Evolutionary conservation across 2,888 invertebrate species (phyloP).

Genomic region (Hemithea aestivaria): DNA sequence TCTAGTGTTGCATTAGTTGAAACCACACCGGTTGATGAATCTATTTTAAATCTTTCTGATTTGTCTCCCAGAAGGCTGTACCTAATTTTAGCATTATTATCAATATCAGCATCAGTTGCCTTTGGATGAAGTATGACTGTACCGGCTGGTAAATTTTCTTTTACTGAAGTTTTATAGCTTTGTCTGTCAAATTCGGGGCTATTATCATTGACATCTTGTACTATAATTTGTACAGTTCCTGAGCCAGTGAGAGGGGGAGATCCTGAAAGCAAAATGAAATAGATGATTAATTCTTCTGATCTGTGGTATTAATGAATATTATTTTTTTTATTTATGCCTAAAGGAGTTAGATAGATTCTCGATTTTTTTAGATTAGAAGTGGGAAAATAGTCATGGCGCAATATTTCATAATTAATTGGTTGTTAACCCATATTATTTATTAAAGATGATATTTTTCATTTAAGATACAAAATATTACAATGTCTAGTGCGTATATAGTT

Average conservation of each 20-base stretch:
- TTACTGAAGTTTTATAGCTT: conserved; percentile 86
- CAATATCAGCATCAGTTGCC: conserved; percentile 90
- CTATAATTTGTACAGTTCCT: conserved; percentile 92
- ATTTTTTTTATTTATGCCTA: too few species aligned
- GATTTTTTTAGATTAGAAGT: too few species aligned
- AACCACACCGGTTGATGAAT: conserved; percentile 88
- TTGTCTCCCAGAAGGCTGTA: conserved; percentile 91
- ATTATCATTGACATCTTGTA: conserved; percentile 97
- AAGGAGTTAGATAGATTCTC: too few species aligned
- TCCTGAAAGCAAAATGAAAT: conserved; percentile 80
- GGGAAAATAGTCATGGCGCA: too few species aligned
- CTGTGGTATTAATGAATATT: too few species aligned
- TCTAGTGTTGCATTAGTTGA: conserved; percentile 86
- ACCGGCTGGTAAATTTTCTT: conserved; percentile 90
- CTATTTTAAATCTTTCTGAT: conserved; percentile 88
- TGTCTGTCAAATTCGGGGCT: conserved; percentile 92
- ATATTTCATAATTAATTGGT: too few species aligned
- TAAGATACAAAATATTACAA: neutral
- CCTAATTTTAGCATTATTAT: conserved; percentile 91
- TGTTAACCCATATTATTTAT: too few species aligned
- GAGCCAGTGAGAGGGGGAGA: conserved; percentile 95
- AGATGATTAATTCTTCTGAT: too few species aligned
- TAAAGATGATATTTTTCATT: too few species aligned
- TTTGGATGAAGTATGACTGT: conserved; percentile 87
- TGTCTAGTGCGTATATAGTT: conserved; percentile 4